A percentile compares a stretch with the other conserved stretches of the same genome.
phyloP scores from a whole-genome alignment of 2,888 invertebrate species.

The Ophion obscuratus region DNA sequence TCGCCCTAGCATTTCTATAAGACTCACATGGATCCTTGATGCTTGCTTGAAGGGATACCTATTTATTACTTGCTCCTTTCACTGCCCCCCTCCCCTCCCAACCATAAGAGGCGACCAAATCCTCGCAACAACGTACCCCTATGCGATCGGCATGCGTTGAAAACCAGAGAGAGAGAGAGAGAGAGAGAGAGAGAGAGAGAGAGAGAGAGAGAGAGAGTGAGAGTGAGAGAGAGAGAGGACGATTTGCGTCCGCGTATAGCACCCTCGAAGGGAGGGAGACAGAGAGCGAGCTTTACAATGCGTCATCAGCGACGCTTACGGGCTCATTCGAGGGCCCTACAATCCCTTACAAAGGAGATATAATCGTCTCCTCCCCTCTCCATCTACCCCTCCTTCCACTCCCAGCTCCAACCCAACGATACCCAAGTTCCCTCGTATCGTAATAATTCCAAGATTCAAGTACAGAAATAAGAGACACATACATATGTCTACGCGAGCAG shows the following conservation, averaged over 20 bases:
- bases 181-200: constrained; percentile 28
- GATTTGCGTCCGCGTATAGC: constrained; percentile 70
- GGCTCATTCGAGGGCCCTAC: constrained; percentile 80
- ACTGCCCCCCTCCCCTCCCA: background rate
- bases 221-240: constrained; percentile 26
- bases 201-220: constrained; percentile 72
- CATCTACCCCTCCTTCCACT: background rate
- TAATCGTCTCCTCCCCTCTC: constrained; percentile 80
- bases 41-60: background rate
- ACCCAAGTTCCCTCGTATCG: constrained; percentile 84
- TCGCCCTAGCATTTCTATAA: background rate
- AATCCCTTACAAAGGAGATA: constrained; percentile 81
- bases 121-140: background rate
- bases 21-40: background rate
- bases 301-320: constrained; percentile 82
- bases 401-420: constrained; percentile 78
- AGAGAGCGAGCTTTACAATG: constrained; percentile 82
- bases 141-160: background rate
- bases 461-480: constrained; percentile 46
- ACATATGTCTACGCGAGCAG: background rate
- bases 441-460: constrained; percentile 83
- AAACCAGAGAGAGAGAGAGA: constrained; percentile 12
- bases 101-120: background rate
- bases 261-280: constrained; percentile 71
- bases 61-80: background rate